Evolutionary conservation across 1,140 invertebrate species (phyloP), one percentile per base, ranked within the genome.

Genomic region (Drosophila rhopaloa): DNA sequence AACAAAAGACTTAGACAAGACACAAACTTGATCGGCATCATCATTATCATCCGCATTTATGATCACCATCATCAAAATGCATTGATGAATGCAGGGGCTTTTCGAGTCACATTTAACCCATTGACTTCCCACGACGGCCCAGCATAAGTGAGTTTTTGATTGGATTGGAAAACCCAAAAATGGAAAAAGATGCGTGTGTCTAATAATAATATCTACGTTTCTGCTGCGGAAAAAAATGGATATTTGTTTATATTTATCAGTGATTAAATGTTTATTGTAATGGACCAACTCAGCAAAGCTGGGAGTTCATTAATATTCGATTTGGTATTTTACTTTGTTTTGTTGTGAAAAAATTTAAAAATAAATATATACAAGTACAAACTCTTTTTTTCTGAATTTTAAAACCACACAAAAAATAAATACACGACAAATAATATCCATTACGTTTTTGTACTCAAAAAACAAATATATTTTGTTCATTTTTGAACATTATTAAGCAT

Each of bases 1-100:
- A 83, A 82, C 80, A 79, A 79, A 83, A 82, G 80, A 82, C 80
- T 83, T 83, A 40, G 38, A 59, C 62, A 48, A 82, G 68, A 40
- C n/a, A 57, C 66, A 56, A 82, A 82, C 79, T 82, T 77, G 66
- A 61, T 24, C 27, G 59, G 53, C 27, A 37, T 50, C 46, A 50
- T 65, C 63, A 65, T 44, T 44, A 44, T 32, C 29, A 47, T n/a
- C 38, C n/a, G 9, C 59, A 35, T 71, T 56, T 68, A 68, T 40
- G 50, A 56, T 48, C 35, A 40, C 13, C 27, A 35, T 38, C 62
- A 63, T 10, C 41, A 16, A 66, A 68, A 46, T 68, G 65, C 65
- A 66, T 51, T 41, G 58, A 24, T 35, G 63, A 62, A 14, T 62
- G 60, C 61, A 62, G 24, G 27, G 48, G 48, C 37, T n/a, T n/a